Evolutionary conservation across 2,888 invertebrate genomes (phyloP).

Genomic region (Orthonychiurus folsomi): DNA sequence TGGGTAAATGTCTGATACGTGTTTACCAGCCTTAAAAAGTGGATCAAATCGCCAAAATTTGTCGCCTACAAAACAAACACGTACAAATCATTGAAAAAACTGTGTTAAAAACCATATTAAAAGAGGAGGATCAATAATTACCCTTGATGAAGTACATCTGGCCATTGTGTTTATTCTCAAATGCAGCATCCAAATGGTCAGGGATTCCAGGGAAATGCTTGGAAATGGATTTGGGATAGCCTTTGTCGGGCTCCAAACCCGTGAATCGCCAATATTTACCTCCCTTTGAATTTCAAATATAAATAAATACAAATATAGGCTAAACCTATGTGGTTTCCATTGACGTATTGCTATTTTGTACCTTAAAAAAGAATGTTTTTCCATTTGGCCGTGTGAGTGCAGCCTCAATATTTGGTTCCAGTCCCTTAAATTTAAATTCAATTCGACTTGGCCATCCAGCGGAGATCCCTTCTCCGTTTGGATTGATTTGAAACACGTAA

Average conservation of each 20-base stretch:
- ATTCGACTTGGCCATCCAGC: constrained; percentile 21
- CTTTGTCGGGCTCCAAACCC: constrained; percentile 25
- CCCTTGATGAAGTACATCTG: constrained; percentile 33
- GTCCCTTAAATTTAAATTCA: constrained; percentile 24
- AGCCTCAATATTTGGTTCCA: constrained; percentile 30
- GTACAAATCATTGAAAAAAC: neutral
- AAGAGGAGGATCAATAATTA: too few relatives aligned
- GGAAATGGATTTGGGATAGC: constrained; percentile 31
- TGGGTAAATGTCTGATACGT: constrained; percentile 11
- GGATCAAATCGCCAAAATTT: constrained; percentile 16
- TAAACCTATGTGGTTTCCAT: too few relatives aligned
- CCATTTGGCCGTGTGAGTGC: constrained; percentile 29
- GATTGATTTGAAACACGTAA: constrained; percentile 24
- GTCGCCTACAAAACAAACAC: constrained; percentile 3
- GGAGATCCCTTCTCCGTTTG: constrained; percentile 20
- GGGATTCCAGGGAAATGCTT: constrained; percentile 36
- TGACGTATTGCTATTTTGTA: constrained; percentile 7
- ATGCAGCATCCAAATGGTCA: constrained; percentile 29
- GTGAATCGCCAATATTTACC: constrained; percentile 35
- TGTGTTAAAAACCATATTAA: too few relatives aligned
- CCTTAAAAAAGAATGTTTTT: constrained; percentile 36
- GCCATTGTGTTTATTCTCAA: constrained; percentile 28
- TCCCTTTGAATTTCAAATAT: constrained; percentile 23
- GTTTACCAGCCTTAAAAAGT: neutral
- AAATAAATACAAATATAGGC: constrained; percentile 2